Base-by-base conservation (phyloP, 2,113 vertebrate species). In the Dasyprocta punctata region DNA sequence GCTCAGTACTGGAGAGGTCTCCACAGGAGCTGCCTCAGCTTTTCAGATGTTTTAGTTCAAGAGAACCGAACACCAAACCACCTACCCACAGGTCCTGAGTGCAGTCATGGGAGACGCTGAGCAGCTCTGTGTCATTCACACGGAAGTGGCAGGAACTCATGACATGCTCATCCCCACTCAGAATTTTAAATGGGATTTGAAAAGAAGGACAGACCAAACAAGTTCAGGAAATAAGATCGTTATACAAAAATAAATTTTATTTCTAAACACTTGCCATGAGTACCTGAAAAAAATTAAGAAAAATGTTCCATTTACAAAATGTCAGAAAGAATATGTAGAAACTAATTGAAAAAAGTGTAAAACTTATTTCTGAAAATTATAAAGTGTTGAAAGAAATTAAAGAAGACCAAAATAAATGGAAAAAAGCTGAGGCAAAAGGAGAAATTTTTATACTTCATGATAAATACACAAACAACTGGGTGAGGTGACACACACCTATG, bases 131-230 rank as follows among this genome's bases (percentile, higher is more conserved):
- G 96, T 98, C 98, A 16, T 98, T 94, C 88, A 94, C 98, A 77
- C 98, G 98, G 86, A 98, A 99, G 61, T 97, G 96, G 83, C 98
- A 99, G 96, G 98, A 98, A 28, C 91, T 99, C 92, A 98, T 98
- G 3, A 67, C 17, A 5, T 96, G 69, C 0, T 89, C 16, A 28
- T 98, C 98, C 83, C 97, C 98, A 9, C 17, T 90, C 87, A 98
- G 83, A 54, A 98, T 92, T 90, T 98, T 97, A 92, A 97, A 98
- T 0, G 92, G 98, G 33, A 99, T 94, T 98, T 99, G 95, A 58
- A 96, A 77, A 95, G 86, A 61, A 52, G 10, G 2, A 36, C 0
- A 47, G 26, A 44, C 2, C 7, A n/a, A 38, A 38, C 6, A 1
- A 93, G n/a, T 17, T 75, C n/a, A 86, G 61, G 73, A 30, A 41